These are phyloP conservation scores for Panzeria rudis DNA, from an alignment of 2,888 invertebrate genomes.

Conservation along the genomic window DNA sequence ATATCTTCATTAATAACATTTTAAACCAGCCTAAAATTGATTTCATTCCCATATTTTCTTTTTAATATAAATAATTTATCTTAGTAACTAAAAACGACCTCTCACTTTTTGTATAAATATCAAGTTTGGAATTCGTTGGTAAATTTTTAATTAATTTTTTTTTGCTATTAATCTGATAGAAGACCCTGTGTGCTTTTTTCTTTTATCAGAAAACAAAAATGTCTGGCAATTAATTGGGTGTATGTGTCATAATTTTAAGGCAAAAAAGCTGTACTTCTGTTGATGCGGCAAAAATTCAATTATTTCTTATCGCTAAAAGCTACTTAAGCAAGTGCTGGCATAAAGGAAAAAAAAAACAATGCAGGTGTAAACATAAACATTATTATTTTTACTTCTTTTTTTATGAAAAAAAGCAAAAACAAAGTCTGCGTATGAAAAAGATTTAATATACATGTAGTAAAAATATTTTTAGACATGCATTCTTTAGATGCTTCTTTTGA, in stretches of 20 bases:
- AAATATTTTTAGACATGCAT: constrained; percentile 55
- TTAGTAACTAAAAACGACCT: background rate
- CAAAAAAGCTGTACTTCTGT: background rate
- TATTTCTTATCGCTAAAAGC: constrained; percentile 60
- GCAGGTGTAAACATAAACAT: constrained; percentile 66
- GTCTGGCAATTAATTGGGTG: constrained; percentile 34
- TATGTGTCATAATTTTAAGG: constrained; percentile 55
- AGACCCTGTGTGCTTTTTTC: background rate
- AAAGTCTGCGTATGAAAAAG: background rate
- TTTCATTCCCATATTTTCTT: no score
- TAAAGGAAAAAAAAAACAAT: constrained; percentile 29
- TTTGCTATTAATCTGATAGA: constrained; percentile 43
- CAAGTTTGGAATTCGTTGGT: background rate
- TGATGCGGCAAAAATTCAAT: constrained; percentile 51
- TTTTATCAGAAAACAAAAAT: constrained; percentile 8
- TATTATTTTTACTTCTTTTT: constrained; percentile 38
- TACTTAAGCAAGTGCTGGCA: constrained; percentile 39
- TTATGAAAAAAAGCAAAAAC: background rate
- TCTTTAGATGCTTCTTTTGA: constrained; percentile 50
- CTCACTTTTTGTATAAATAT: constrained; percentile 20
- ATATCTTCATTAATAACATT: no score
- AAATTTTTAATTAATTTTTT: constrained; percentile 48
- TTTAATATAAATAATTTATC: no score
- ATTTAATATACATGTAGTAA: constrained; percentile 22
- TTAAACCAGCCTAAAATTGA: no score